These are phyloP conservation scores for Epistrophe grossulariae DNA, from an alignment of 2,888 invertebrate species.

Conservation along the genomic window DNA sequence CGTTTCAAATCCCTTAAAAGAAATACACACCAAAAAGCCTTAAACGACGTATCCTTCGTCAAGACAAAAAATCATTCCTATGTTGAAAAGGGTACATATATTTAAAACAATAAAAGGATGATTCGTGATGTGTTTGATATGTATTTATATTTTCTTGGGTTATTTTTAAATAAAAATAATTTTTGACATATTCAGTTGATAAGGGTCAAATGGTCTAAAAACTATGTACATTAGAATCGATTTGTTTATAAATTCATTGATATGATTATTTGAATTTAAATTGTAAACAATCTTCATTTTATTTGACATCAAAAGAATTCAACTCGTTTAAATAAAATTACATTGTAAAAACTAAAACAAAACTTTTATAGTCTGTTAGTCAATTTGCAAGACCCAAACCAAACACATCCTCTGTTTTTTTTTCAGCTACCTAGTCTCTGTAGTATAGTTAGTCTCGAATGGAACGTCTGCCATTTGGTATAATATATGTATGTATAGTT, in stretches of 20 bases:
- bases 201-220: background rate
- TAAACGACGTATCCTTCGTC: too few relatives aligned
- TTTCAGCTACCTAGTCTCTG: constrained; percentile 27
- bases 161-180: background rate
- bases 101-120: background rate
- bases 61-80: too few relatives aligned
- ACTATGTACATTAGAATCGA: too few relatives aligned
- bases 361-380: background rate
- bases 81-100: background rate
- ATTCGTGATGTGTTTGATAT: background rate
- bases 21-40: background rate
- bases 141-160: background rate
- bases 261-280: background rate
- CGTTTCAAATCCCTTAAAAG: constrained; percentile 24
- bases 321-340: background rate
- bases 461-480: constrained; percentile 8
- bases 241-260: too few relatives aligned
- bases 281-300: background rate
- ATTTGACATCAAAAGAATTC: background rate
- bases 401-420: background rate
- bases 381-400: too few relatives aligned
- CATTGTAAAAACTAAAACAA: background rate
- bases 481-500: background rate
- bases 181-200: background rate
- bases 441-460: constrained; percentile 1